Evolutionary conservation across 1,140 invertebrate genomes (phyloP).

Genomic region (Zeugodacus cucurbitae): DNA sequence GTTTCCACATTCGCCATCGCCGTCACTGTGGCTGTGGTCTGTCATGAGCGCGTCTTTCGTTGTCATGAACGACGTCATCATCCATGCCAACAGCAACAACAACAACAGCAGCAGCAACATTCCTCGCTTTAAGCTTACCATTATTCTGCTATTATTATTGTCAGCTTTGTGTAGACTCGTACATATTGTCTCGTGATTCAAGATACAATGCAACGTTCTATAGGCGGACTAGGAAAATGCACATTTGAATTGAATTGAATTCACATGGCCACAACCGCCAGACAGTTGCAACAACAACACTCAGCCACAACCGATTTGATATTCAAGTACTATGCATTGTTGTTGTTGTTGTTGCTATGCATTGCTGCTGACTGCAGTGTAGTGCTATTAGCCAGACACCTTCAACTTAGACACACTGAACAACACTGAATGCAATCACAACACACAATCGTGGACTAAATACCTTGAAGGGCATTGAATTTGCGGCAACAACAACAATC

Average conservation of each 20-base stretch:
- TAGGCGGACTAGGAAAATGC: slow-evolving; percentile 9
- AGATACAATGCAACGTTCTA: not conserved
- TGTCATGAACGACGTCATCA: slow-evolving; percentile 19
- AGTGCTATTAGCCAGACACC: not conserved
- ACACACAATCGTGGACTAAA: not conserved
- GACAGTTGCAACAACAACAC: not conserved
- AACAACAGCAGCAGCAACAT: not conserved
- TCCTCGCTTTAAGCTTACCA: not conserved
- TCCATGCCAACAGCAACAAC: not conserved
- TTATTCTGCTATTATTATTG: not conserved
- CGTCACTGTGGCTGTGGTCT: not conserved
- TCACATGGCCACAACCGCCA: not conserved
- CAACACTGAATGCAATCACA: not conserved
- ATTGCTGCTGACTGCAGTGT: not conserved
- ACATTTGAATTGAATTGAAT: not conserved
- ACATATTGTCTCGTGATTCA: not conserved
- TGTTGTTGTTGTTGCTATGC: not conserved
- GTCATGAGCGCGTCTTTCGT: not conserved
- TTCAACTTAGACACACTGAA: not conserved
- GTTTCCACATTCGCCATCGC: not conserved
- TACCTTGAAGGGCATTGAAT: slow-evolving; percentile 9
- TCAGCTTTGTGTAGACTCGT: not conserved
- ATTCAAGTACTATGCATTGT: not conserved
- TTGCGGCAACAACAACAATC: not conserved
- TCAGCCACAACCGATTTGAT: not conserved